Conservation (phyloP, 2,113 vertebrate genomes). For the Gadus macrocephalus region DNA sequence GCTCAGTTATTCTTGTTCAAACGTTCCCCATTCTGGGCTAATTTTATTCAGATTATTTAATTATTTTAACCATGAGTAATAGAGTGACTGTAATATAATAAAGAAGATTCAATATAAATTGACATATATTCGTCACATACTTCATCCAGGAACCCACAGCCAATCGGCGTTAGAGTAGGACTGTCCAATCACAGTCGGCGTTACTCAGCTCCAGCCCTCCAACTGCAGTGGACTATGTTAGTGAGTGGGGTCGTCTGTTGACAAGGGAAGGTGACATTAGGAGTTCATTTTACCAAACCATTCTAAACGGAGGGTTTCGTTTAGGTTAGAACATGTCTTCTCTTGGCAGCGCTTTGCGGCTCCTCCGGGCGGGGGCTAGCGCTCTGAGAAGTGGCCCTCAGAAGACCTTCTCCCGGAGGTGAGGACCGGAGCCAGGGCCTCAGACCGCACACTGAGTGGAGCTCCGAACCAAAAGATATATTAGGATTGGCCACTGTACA, state of each 20-base stretch:
- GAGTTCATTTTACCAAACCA: neutral
- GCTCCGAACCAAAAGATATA: too few species aligned
- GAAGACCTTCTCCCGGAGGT: conserved; percentile 59
- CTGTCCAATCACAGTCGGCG: conserved; percentile 55
- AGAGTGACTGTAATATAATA: too few species aligned
- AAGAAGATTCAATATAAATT: too few species aligned
- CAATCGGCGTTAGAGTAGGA: conserved; percentile 18
- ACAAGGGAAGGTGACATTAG: conserved; percentile 66
- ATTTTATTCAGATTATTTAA: too few species aligned
- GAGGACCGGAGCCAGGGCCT: conserved; percentile 16
- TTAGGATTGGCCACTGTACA: too few species aligned
- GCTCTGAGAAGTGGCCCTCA: conserved; percentile 41
- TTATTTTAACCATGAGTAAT: too few species aligned
- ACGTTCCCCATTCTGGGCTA: too few species aligned
- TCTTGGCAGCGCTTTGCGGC: conserved; percentile 47
- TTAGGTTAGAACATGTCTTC: conserved; percentile 50
- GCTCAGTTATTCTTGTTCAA: too few species aligned
- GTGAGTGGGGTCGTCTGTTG: conserved; percentile 21
- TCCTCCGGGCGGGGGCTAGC: conserved; percentile 46
- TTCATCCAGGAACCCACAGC: neutral
- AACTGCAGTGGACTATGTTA: conserved; percentile 31
- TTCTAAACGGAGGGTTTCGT: neutral
- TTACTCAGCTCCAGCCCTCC: conserved; percentile 27
- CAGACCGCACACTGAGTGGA: conserved; percentile 19
- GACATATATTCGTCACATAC: too few species aligned